Evolutionary conservation across 2,888 invertebrate species (phyloP), one percentile per base, ranked within the genome.

Genomic region (Meta bourneti): DNA sequence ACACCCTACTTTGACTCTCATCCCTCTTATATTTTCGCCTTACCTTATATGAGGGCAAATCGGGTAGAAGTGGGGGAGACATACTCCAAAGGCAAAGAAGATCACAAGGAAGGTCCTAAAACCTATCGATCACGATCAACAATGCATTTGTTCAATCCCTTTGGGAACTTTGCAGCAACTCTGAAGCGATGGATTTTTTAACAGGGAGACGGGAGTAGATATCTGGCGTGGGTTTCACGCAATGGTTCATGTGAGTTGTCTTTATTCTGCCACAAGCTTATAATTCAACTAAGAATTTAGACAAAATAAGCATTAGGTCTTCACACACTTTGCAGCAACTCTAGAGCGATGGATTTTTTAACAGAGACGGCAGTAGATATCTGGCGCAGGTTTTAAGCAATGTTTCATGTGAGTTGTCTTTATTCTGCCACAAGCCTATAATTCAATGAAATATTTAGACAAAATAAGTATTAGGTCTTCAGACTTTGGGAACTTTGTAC

Each of bases 121-220:
- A 91, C 79, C 91, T 83, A 91, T 91, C 91, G 91, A 91, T 91
- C 91, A 91, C 84, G 83, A 91, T 91, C 88, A 88, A 91, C 91
- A 91, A 91, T 91, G 83, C 91, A 88, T 88, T 91, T 91, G 91
- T 91, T 84, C 91, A 87, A 87, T 91, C 86, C 86, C 86, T 78
- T 78, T 71, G 79, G 79, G 86, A 86, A 86, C 85, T 84, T 72
- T 75, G 78, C 84, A 90, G 61, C 79, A 90, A 90, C 72, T 81
- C 75, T 75, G 78, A 80, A 81, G 48, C 72, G 75, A 90, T 74
- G 80, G 90, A 85, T 90, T 84, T 90, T 34, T 89, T 84, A 90
- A 80, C 90, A 52, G 54, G 19, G 79, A 54, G 79, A 72, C 83
- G 72, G n/a, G 70, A 52, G 75, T 16, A 16, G 61, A 61, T 16